These are phyloP conservation scores for Hydrolagus colliei DNA, from an alignment of 2,797 vertebrate species.

Conservation along the genomic window DNA sequence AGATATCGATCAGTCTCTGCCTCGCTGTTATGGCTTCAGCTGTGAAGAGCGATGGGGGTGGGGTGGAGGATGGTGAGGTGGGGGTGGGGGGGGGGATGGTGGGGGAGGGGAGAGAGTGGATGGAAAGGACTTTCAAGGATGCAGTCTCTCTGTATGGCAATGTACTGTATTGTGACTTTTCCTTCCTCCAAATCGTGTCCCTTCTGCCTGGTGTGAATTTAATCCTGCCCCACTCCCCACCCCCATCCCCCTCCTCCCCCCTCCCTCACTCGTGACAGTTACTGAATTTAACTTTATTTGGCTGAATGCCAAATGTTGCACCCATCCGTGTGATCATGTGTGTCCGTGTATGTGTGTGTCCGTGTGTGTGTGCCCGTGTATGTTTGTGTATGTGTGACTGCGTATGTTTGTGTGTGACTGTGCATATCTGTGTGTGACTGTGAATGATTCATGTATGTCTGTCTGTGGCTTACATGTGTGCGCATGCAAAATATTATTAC, in stretches of 20 bases:
- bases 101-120: slow-evolving; percentile 34
- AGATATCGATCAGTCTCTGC: slow-evolving; percentile 51
- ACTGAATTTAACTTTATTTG: too few species aligned
- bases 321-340: too few species aligned
- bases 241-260: too few species aligned
- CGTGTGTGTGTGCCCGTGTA: too few species aligned
- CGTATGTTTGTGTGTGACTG: too few species aligned
- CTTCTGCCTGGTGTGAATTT: background rate
- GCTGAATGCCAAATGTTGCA: too few species aligned
- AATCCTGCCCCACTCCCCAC: background rate
- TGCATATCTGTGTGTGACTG: too few species aligned
- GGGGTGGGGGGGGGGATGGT: slow-evolving; percentile 34
- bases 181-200: background rate
- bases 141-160: background rate
- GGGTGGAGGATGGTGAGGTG: background rate
- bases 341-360: too few species aligned
- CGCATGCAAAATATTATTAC: background rate
- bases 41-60: slow-evolving; percentile 43
- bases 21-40: slow-evolving; percentile 40
- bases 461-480: too few species aligned
- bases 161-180: background rate
- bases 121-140: background rate
- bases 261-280: too few species aligned
- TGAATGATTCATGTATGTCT: too few species aligned
- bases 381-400: too few species aligned